Percentiles rank a stretch among this genome's conserved stretches.
phyloP scores from a whole-genome alignment of 2,888 invertebrate genomes.

The Eupithecia exiguata region DNA sequence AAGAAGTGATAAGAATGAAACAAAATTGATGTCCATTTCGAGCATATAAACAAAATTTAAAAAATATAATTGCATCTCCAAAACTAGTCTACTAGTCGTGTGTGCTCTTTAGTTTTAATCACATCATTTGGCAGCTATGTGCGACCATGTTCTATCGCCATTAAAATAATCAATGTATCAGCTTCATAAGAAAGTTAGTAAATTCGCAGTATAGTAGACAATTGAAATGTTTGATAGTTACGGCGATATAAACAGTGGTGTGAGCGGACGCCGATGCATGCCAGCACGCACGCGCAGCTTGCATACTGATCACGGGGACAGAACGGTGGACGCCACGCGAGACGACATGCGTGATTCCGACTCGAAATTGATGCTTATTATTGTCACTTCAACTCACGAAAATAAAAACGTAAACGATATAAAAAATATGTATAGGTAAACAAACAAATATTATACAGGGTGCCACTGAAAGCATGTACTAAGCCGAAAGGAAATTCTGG shows the following conservation, averaged over 20 bases:
- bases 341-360: background rate
- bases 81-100: background rate
- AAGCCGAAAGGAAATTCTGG: too few relatives aligned
- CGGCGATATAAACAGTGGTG: slow-evolving; percentile 55
- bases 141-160: background rate
- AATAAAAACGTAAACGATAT: background rate
- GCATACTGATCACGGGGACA: slow-evolving; percentile 72
- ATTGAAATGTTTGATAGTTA: slow-evolving; percentile 45
- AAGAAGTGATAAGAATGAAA: background rate
- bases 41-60: background rate
- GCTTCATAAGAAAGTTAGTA: slow-evolving; percentile 9
- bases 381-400: background rate
- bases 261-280: slow-evolving; percentile 76
- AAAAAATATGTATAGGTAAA: too few relatives aligned
- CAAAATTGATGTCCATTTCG: background rate
- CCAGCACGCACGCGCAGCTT: slow-evolving; percentile 70
- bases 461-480: too few relatives aligned
- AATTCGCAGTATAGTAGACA: slow-evolving; percentile 37
- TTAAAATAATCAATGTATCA: background rate
- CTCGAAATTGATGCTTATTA: background rate
- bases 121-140: background rate
- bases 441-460: too few relatives aligned
- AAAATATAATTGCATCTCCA: background rate
- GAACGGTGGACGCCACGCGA: slow-evolving; percentile 11
- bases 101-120: background rate